phyloP scores from a whole-genome alignment of 2,113 vertebrate species.

The Xiphorhynchus elegans region DNA sequence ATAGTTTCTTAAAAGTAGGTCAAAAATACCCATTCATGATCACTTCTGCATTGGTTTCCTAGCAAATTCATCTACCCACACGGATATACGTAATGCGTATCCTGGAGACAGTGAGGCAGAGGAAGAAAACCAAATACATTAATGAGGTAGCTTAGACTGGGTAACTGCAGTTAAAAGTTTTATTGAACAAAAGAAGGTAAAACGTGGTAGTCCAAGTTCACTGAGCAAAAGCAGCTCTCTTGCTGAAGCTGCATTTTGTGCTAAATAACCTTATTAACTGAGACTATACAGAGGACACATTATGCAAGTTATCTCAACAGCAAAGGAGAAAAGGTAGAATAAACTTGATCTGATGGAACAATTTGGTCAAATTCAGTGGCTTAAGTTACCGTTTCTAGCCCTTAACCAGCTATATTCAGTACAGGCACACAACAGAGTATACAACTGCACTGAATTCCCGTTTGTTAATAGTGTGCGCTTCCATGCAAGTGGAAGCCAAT shows the following conservation, averaged over 20 bases:
- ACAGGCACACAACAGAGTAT: background rate
- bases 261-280: slow-evolving; percentile 70
- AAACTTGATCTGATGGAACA: slow-evolving; percentile 24
- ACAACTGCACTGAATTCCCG: slow-evolving; percentile 28
- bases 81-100: background rate
- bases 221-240: slow-evolving; percentile 73
- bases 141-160: slow-evolving; percentile 66
- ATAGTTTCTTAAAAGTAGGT: slow-evolving; percentile 36
- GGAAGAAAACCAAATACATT: slow-evolving; percentile 47
- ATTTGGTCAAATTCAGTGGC: slow-evolving; percentile 57
- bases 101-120: slow-evolving; percentile 58
- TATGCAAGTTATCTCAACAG: slow-evolving; percentile 58
- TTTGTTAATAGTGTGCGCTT: background rate
- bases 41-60: slow-evolving; percentile 54
- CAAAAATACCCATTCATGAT: slow-evolving; percentile 16
- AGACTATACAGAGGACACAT: slow-evolving; percentile 66
- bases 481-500: background rate
- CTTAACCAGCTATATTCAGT: slow-evolving; percentile 59
- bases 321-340: slow-evolving; percentile 50
- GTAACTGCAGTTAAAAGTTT: slow-evolving; percentile 73
- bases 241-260: slow-evolving; percentile 65
- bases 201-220: slow-evolving; percentile 69
- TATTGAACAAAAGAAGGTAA: slow-evolving; percentile 76
- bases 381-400: slow-evolving; percentile 59
- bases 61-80: slow-evolving; percentile 48